phyloP scores from a whole-genome alignment of 2,888 invertebrate species.

The Diadegma fenestrale region DNA sequence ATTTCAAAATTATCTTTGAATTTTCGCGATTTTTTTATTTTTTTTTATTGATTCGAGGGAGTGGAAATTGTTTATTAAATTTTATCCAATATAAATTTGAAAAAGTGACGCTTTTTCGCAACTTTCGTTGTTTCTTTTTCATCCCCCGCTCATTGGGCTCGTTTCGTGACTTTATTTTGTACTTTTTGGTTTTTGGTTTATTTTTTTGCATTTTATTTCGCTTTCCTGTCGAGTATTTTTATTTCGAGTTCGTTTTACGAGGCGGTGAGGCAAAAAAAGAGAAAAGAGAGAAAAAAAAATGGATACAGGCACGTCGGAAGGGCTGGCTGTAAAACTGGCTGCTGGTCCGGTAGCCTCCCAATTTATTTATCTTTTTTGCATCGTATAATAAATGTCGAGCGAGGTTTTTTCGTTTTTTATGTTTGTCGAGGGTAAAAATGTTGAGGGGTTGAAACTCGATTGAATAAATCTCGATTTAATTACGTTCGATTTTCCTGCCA shows the following conservation, averaged over 20 bases:
- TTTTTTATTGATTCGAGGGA: not conserved
- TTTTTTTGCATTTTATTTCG: not conserved
- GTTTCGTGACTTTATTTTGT: not conserved
- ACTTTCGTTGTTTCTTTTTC: conserved; percentile 14
- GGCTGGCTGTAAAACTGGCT: conserved; percentile 17
- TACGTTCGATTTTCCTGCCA: not conserved
- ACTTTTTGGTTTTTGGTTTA: not conserved
- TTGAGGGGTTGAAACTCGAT: not conserved
- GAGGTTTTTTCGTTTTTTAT: not conserved
- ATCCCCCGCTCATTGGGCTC: not conserved
- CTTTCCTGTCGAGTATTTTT: conserved; percentile 10
- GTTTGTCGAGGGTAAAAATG: not conserved
- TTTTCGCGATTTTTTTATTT: no score
- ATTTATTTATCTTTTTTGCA: conserved; percentile 26
- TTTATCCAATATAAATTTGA: not conserved
- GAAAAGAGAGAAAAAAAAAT: conserved; percentile 2
- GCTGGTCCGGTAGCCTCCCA: not conserved
- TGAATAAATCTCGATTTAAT: not conserved
- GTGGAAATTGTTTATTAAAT: not conserved
- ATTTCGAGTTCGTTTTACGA: conserved; percentile 44
- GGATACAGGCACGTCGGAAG: not conserved
- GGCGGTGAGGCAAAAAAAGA: conserved; percentile 18
- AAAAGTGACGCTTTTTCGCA: not conserved
- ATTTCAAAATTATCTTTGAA: no score
- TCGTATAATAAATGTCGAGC: conserved; percentile 18